Conservation (phyloP, 1,140 invertebrate species). For the Drosophila repleta region DNA sequence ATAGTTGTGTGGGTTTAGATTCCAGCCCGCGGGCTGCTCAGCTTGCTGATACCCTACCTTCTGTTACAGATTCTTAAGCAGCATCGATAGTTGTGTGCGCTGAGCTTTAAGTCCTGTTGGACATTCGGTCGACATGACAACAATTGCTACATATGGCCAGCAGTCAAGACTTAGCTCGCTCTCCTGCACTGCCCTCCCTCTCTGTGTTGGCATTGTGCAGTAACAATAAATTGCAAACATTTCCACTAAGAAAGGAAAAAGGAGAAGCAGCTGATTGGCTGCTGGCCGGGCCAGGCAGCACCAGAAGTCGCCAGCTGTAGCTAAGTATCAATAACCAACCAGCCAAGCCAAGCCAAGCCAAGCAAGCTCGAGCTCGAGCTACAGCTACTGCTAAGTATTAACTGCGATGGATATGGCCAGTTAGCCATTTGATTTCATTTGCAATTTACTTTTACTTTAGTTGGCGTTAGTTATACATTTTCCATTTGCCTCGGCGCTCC, state of each 20-base stretch:
- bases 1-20: too few species aligned
- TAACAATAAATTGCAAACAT: constrained; percentile 66
- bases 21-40: too few species aligned
- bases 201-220: constrained; percentile 28
- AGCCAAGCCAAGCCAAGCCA: not conserved
- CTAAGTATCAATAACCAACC: constrained; percentile 59
- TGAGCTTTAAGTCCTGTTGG: too few species aligned
- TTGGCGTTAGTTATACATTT: constrained; percentile 1
- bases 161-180: too few species aligned
- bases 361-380: too few species aligned
- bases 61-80: not conserved
- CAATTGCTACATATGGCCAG: too few species aligned
- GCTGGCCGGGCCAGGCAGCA: not conserved
- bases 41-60: not conserved
- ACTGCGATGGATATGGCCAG: constrained; percentile 33
- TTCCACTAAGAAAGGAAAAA: constrained; percentile 29
- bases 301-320: constrained; percentile 40
- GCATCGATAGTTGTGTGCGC: too few species aligned
- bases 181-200: not conserved
- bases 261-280: not conserved
- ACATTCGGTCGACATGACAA: too few species aligned
- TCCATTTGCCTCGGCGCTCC: not conserved
- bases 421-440: constrained; percentile 53
- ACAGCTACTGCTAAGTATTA: not conserved
- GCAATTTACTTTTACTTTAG: constrained; percentile 23